These are phyloP conservation scores for Setophaga petechia DNA, from an alignment of 2,113 vertebrate genomes.

Conservation along the genomic window DNA sequence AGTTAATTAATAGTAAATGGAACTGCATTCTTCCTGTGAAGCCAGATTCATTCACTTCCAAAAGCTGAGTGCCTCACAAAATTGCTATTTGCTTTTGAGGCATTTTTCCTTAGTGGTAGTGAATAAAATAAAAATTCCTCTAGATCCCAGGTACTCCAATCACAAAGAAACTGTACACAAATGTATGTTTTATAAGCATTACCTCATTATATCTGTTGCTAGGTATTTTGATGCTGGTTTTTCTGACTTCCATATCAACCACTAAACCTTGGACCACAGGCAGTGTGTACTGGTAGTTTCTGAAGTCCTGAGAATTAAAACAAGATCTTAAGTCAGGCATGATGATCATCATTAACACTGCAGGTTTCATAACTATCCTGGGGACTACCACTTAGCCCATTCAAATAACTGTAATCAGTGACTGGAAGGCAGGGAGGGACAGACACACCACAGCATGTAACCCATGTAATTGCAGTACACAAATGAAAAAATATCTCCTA, in stretches of 20 bases:
- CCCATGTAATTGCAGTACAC: background rate
- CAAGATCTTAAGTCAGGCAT: conserved; percentile 7
- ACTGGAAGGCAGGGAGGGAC: background rate
- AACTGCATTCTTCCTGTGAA: background rate
- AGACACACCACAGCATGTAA: background rate
- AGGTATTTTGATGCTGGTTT: conserved; percentile 97
- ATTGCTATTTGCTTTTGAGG: background rate
- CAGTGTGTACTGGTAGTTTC: conserved; percentile 97
- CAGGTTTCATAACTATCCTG: background rate
- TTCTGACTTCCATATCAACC: conserved; percentile 97
- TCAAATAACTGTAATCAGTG: background rate
- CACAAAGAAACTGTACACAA: background rate
- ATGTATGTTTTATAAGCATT: conserved; percentile 6
- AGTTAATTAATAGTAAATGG: background rate
- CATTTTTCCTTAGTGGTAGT: background rate
- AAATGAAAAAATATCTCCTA: background rate
- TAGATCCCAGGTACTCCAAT: background rate
- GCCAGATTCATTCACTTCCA: background rate
- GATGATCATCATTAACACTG: background rate
- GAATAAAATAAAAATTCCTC: background rate
- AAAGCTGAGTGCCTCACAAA: background rate
- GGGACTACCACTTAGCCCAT: background rate
- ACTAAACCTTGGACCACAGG: conserved; percentile 94
- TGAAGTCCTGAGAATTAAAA: conserved; percentile 86
- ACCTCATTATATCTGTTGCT: conserved; percentile 98